Conservation (phyloP, 2,113 vertebrate species). For the Malaclemys terrapin region DNA sequence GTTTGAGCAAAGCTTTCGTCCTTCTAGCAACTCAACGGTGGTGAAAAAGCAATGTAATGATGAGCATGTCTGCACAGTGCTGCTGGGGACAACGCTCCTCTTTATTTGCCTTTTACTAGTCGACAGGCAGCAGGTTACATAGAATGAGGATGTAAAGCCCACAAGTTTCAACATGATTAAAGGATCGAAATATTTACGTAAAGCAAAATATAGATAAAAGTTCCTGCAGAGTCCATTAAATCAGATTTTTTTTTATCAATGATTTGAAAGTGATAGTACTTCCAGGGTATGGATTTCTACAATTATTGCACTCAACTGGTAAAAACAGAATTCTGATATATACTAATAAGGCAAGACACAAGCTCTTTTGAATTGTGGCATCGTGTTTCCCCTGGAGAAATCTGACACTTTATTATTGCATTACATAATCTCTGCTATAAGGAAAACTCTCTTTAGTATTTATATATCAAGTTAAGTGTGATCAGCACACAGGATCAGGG, state of each 20-base stretch:
- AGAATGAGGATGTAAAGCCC: not conserved
- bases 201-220: not conserved
- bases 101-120: not conserved
- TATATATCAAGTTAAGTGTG: not conserved
- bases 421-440: not conserved
- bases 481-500: no score
- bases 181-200: not conserved
- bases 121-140: not conserved
- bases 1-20: not conserved
- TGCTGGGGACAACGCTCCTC: not conserved
- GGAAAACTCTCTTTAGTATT: not conserved
- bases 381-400: not conserved
- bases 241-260: not conserved
- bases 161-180: not conserved
- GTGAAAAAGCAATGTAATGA: not conserved
- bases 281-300: not conserved
- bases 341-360: not conserved
- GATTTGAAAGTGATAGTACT: not conserved
- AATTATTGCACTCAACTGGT: not conserved
- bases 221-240: not conserved
- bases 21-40: not conserved
- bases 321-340: not conserved
- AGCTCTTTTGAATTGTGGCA: not conserved
- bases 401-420: not conserved
- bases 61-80: not conserved